Evolutionary conservation across 2,113 vertebrate genomes (phyloP).

Genomic region (Myrmecobius fasciatus): DNA sequence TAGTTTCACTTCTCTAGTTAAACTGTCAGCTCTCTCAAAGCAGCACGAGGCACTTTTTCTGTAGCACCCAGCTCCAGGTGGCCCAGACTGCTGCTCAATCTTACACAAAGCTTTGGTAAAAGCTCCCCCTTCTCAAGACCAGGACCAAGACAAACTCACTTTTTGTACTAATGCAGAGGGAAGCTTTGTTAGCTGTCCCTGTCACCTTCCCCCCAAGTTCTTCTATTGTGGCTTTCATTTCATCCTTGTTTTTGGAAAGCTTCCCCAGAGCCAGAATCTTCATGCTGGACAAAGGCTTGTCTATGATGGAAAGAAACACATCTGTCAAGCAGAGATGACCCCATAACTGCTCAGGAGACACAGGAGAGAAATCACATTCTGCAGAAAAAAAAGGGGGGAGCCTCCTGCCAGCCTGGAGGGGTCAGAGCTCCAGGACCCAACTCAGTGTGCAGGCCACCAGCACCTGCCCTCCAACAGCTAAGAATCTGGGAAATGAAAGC

Average conservation of each 20-base stretch:
- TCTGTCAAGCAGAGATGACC: rapidly evolving
- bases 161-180: slow-evolving; percentile 93
- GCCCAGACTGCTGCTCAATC: background rate
- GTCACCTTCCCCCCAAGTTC: slow-evolving; percentile 94
- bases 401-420: too few species aligned
- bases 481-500: background rate
- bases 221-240: slow-evolving; percentile 90
- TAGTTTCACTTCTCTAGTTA: background rate
- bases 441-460: background rate
- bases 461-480: background rate
- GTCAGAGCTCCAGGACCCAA: background rate
- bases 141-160: slow-evolving; percentile 85
- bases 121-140: background rate
- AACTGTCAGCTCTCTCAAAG: background rate
- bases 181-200: slow-evolving; percentile 88
- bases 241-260: slow-evolving; percentile 94
- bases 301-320: slow-evolving; percentile 78
- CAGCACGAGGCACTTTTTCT: background rate
- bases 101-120: background rate
- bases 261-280: slow-evolving; percentile 93
- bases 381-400: too few species aligned
- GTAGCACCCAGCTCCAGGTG: background rate
- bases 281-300: slow-evolving; percentile 93
- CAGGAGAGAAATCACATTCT: background rate
- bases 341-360: background rate